A percentile compares a stretch with the other conserved stretches of the same genome.
Evolutionary conservation across 2,113 vertebrate genomes (phyloP).

Genomic region (Psilopsiagon aymara): DNA sequence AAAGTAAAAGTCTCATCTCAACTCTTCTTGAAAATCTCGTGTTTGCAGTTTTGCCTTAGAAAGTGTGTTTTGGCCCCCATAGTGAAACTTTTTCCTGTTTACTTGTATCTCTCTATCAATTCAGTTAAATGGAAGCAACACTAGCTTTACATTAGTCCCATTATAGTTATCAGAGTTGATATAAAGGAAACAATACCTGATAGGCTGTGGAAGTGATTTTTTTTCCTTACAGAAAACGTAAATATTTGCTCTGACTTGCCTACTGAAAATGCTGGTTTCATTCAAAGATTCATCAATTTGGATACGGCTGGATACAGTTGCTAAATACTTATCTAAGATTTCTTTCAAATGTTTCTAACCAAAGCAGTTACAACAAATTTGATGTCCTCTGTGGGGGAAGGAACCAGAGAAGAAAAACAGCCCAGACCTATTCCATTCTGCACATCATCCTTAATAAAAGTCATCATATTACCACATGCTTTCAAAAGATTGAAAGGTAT

Average conservation of each 20-base stretch:
- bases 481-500: neutral
- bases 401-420: neutral
- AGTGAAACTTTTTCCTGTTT: neutral
- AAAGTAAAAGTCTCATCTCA: neutral
- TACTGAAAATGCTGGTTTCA: neutral
- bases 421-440: neutral
- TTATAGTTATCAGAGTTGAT: neutral
- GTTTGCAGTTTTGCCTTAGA: neutral
- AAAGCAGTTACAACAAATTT: neutral
- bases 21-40: neutral
- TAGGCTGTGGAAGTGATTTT: neutral
- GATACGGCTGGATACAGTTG: neutral
- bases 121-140: neutral
- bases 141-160: neutral
- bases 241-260: neutral
- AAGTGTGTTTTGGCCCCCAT: neutral
- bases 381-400: accelerated
- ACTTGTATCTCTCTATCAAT: neutral
- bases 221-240: neutral
- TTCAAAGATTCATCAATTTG: neutral
- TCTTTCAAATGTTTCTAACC: neutral
- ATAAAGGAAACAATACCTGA: neutral
- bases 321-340: neutral
- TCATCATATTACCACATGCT: neutral
- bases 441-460: neutral